A percentile compares a stretch with the other conserved stretches of the same genome.
Evolutionary conservation across 2,113 vertebrate genomes (phyloP).

Genomic region (Trichechus manatus): DNA sequence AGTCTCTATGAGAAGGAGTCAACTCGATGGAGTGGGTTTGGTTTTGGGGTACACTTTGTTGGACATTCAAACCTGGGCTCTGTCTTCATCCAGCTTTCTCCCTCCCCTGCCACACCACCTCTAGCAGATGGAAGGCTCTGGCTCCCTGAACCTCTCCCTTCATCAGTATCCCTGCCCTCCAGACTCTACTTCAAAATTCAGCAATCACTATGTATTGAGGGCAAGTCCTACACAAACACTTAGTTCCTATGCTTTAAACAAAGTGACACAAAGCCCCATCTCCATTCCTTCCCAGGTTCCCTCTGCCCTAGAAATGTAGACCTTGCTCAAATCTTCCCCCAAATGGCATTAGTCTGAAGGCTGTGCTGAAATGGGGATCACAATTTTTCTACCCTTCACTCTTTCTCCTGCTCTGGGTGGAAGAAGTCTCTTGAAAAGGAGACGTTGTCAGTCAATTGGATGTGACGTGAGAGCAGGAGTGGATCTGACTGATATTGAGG

Average conservation of each 20-base stretch:
- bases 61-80: not conserved
- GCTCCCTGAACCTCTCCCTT: not conserved
- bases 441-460: too few species aligned
- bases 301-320: not conserved
- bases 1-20: too few species aligned
- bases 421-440: not conserved
- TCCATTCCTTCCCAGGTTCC: not conserved
- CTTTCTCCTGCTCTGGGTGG: not conserved
- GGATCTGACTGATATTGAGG: too few species aligned
- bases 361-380: not conserved
- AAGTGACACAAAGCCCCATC: not conserved
- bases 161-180: not conserved
- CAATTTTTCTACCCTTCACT: not conserved
- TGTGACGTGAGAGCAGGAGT: not conserved
- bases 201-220: not conserved
- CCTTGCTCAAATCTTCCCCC: not conserved
- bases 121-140: not conserved
- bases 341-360: not conserved
- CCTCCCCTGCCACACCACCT: rapidly evolving
- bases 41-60: not conserved
- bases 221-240: not conserved
- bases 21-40: too few species aligned
- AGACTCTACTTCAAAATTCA: not conserved
- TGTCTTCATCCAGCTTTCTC: not conserved
- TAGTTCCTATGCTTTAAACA: not conserved